Conservation (phyloP, 2,888 invertebrate genomes). For the Scrobipalpa costella region DNA sequence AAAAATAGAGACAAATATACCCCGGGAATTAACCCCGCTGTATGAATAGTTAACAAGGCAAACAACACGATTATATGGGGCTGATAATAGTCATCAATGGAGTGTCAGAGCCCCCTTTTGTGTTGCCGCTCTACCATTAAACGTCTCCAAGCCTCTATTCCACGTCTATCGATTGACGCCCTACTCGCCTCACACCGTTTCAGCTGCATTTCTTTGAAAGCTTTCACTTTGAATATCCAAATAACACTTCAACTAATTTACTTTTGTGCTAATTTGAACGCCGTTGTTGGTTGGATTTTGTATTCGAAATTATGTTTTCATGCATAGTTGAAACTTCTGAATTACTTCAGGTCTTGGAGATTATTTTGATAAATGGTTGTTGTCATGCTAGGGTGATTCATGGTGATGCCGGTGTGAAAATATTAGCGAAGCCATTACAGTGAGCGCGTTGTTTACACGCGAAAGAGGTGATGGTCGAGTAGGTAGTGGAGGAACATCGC, state of each 20-base stretch:
- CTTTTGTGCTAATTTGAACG: not conserved
- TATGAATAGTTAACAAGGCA: slow-evolving; percentile 48
- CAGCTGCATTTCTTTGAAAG: slow-evolving; percentile 58
- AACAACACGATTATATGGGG: slow-evolving; percentile 45
- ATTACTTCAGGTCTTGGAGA: not conserved
- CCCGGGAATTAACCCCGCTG: slow-evolving; percentile 27
- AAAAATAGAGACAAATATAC: not conserved
- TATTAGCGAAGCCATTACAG: slow-evolving; percentile 46
- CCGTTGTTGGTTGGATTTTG: not conserved
- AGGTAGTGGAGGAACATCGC: slow-evolving; percentile 53
- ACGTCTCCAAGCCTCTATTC: not conserved
- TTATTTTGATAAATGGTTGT: slow-evolving; percentile 27
- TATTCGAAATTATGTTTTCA: not conserved
- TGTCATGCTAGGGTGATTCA: slow-evolving; percentile 21
- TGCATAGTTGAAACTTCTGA: slow-evolving; percentile 1
- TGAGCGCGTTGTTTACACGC: slow-evolving; percentile 57
- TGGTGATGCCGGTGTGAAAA: slow-evolving; percentile 38
- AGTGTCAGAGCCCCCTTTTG: slow-evolving; percentile 46
- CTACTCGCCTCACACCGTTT: slow-evolving; percentile 39
- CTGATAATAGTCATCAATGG: slow-evolving; percentile 42
- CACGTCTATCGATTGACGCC: slow-evolving; percentile 66
- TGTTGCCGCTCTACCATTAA: slow-evolving; percentile 34
- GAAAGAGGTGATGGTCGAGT: slow-evolving; percentile 45
- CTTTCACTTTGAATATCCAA: slow-evolving; percentile 38
- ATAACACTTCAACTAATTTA: slow-evolving; percentile 21